Conservation (phyloP, 2,888 invertebrate species). For the Dryobota labecula region DNA sequence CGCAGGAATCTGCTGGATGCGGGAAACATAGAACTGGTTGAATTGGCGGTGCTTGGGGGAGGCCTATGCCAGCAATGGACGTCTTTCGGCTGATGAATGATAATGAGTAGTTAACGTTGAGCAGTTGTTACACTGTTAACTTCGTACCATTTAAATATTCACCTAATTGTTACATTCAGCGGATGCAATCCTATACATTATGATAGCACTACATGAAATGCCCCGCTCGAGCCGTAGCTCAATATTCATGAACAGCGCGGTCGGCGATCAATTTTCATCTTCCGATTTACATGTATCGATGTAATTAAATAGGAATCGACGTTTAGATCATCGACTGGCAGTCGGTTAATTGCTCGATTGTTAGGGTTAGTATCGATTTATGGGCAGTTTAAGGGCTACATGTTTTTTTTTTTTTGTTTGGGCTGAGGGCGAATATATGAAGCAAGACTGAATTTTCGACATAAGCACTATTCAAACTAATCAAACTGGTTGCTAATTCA, state of each 20-base stretch:
- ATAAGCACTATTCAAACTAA: background rate
- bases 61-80: too few relatives aligned
- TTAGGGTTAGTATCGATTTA: constrained; percentile 15
- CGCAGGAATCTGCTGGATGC: too few relatives aligned
- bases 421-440: background rate
- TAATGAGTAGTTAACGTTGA: too few relatives aligned
- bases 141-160: background rate
- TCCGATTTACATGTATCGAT: constrained; percentile 64
- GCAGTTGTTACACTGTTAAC: too few relatives aligned
- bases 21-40: too few relatives aligned
- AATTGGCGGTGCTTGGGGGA: too few relatives aligned
- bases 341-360: constrained; percentile 29
- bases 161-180: constrained; percentile 26
- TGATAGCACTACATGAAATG: constrained; percentile 58
- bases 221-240: constrained; percentile 46
- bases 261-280: constrained; percentile 66
- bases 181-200: constrained; percentile 43
- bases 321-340: constrained; percentile 40
- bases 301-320: constrained; percentile 64
- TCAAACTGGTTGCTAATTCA: too few relatives aligned
- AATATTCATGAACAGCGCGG: constrained; percentile 67
- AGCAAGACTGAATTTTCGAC: background rate
- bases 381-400: background rate
- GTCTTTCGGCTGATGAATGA: too few relatives aligned
- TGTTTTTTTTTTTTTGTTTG: background rate